Evolutionary conservation across 2,797 vertebrate genomes (phyloP).

Genomic region (Enteromius anoplus): DNA sequence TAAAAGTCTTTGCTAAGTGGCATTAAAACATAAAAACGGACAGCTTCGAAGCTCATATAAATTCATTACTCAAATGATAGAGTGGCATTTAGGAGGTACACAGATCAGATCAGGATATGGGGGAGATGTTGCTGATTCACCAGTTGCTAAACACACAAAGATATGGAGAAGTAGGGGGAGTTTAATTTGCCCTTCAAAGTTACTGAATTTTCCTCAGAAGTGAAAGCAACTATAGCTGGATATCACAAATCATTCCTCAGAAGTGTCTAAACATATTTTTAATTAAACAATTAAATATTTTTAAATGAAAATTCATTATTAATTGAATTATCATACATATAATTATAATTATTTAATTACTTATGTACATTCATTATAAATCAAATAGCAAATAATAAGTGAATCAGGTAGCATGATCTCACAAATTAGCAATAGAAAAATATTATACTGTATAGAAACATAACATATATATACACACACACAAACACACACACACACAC

Average conservation of each 20-base stretch:
- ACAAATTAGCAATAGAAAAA: not conserved
- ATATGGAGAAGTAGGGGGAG: not conserved
- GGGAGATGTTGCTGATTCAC: not conserved
- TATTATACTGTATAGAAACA: not conserved
- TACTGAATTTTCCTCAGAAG: not conserved
- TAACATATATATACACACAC: too few species aligned
- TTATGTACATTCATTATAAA: too few species aligned
- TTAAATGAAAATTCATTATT: too few species aligned
- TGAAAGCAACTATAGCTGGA: not conserved
- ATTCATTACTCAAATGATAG: not conserved
- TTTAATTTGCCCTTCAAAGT: not conserved
- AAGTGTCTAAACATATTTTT: not conserved
- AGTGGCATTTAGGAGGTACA: constrained; percentile 24
- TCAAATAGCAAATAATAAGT: not conserved
- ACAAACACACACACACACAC: too few species aligned
- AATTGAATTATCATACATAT: too few species aligned
- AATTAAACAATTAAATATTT: too few species aligned
- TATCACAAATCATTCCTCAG: not conserved
- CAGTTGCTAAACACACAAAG: not conserved
- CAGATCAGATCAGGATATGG: not conserved
- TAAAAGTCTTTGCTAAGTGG: constrained; percentile 22
- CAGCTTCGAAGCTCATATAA: constrained; percentile 11
- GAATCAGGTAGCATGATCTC: not conserved
- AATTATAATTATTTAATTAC: too few species aligned
- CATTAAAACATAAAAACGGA: constrained; percentile 16